Conservation (phyloP, 2,113 vertebrate species). For the Isurus oxyrinchus region DNA sequence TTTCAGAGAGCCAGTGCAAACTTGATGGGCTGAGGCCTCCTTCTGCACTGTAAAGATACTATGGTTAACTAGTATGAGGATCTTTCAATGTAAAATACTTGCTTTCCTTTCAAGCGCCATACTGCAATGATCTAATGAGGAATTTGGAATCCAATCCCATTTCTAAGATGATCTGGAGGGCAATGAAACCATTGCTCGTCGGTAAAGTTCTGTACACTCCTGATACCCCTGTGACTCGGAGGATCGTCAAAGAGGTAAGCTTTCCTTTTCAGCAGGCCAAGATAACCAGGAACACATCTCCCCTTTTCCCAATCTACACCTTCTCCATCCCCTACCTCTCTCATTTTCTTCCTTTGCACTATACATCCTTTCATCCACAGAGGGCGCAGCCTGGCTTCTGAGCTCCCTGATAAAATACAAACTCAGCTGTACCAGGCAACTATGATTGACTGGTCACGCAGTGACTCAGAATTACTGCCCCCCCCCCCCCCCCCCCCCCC, state of each 20-base stretch:
- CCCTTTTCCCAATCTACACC: not conserved
- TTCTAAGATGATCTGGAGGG: conserved; percentile 92
- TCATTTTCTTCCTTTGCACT: not conserved
- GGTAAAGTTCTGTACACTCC: conserved; percentile 96
- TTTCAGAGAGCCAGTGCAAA: too few relatives aligned
- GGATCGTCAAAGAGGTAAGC: conserved; percentile 82
- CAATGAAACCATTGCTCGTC: conserved; percentile 83
- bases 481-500: too few relatives aligned
- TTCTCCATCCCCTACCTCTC: not conserved
- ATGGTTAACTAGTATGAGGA: too few relatives aligned
- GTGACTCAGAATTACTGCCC: not conserved
- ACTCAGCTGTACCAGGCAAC: not conserved
- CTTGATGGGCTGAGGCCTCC: too few relatives aligned
- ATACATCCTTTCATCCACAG: too few relatives aligned
- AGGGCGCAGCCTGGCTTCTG: not conserved
- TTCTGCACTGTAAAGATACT: too few relatives aligned
- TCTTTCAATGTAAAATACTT: not conserved
- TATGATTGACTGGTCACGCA: not conserved
- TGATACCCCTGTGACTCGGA: conserved; percentile 73
- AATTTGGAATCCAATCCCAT: conserved; percentile 85
- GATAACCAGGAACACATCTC: not conserved
- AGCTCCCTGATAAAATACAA: not conserved
- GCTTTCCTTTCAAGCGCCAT: conserved; percentile 65
- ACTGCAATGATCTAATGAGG: conserved; percentile 86
- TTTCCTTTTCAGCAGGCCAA: not conserved